Conservation (phyloP, 2,797 vertebrate genomes). For the Rhinogobio ventralis region DNA sequence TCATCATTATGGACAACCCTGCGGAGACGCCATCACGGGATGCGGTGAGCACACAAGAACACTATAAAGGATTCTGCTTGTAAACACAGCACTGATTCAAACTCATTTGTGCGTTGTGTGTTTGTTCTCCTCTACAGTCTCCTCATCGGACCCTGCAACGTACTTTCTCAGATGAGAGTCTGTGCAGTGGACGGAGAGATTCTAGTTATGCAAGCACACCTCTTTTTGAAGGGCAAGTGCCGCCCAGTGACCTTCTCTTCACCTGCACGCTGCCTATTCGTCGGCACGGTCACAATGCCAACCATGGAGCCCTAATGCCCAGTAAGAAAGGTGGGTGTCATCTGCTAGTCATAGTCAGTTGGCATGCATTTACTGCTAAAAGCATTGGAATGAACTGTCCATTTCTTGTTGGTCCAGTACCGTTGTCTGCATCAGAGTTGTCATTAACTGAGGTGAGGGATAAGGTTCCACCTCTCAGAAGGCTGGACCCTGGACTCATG, state of each 20-base stretch:
- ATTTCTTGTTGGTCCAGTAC: slow-evolving; percentile 68
- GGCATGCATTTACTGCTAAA: background rate
- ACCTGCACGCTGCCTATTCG: slow-evolving; percentile 87
- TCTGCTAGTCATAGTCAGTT: background rate
- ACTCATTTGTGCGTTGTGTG: slow-evolving; percentile 16
- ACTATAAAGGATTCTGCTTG: background rate
- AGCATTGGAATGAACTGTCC: background rate
- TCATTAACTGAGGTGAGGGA: slow-evolving; percentile 85
- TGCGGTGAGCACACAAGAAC: slow-evolving; percentile 62
- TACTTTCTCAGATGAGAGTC: slow-evolving; percentile 91
- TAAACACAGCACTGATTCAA: background rate
- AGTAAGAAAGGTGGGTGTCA: slow-evolving; percentile 82
- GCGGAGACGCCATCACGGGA: slow-evolving; percentile 78
- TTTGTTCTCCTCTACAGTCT: slow-evolving; percentile 71
- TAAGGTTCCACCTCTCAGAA: slow-evolving; percentile 79
- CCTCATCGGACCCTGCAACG: slow-evolving; percentile 87
- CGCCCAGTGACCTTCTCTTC: slow-evolving; percentile 83
- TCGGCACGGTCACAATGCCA: slow-evolving; percentile 75
- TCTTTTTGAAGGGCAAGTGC: slow-evolving; percentile 74
- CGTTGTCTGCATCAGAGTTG: slow-evolving; percentile 87
- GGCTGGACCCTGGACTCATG: slow-evolving; percentile 89
- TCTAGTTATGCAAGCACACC: slow-evolving; percentile 77
- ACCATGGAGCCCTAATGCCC: slow-evolving; percentile 68
- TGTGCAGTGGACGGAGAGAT: slow-evolving; percentile 90
- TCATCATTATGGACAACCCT: slow-evolving; percentile 92